Conservation (phyloP, 2,797 vertebrate species). For the Pseudochaenichthys georgianus region DNA sequence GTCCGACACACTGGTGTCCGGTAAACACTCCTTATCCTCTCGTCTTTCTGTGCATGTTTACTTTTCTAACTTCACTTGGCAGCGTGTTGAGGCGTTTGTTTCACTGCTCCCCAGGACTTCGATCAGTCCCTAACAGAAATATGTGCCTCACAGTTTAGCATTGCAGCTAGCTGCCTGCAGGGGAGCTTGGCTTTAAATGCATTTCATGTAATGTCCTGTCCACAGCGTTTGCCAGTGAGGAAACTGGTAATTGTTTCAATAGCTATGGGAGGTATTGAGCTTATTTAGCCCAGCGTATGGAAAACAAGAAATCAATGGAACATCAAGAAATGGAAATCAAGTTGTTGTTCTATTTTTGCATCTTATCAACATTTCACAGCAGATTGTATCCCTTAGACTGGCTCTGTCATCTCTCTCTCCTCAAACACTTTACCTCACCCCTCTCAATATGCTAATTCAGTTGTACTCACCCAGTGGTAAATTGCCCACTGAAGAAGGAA, state of each 20-base stretch:
- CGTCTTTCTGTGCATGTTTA: not conserved
- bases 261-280: constrained; percentile 44
- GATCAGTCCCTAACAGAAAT: not conserved
- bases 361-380: constrained; percentile 21
- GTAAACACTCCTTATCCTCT: constrained; percentile 12
- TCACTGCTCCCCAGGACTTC: not conserved
- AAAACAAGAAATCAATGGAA: constrained; percentile 1
- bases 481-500: constrained; percentile 48
- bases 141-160: not conserved
- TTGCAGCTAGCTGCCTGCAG: constrained; percentile 4
- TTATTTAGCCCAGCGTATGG: constrained; percentile 48
- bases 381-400: constrained; percentile 11
- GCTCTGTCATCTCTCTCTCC: constrained; percentile 8
- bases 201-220: not conserved
- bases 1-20: not conserved
- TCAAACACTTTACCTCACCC: constrained; percentile 18
- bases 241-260: constrained; percentile 57
- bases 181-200: not conserved
- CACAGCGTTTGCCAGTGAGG: not conserved
- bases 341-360: constrained; percentile 25
- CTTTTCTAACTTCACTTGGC: not conserved
- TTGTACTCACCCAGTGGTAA: constrained; percentile 37
- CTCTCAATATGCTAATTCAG: constrained; percentile 59
- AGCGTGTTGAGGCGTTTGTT: not conserved
- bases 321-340: constrained; percentile 35